Base-by-base conservation (phyloP, 2,113 vertebrate genomes). In the Monopterus albus region DNA sequence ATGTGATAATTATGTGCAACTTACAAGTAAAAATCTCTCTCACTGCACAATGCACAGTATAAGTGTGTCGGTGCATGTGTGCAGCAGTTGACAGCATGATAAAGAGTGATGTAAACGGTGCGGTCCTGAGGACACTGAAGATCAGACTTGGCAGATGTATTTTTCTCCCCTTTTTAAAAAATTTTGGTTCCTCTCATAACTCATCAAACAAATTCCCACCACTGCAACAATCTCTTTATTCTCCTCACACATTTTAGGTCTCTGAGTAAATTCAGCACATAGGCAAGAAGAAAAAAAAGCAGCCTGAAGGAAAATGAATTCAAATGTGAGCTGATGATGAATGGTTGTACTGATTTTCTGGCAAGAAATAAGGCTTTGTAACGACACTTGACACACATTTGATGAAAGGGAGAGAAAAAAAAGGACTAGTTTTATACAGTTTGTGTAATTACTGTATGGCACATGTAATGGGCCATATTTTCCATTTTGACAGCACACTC, bases 311-410 rank as follows among this genome's bases (percentile, higher is more conserved):
- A 88, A 90, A 87, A 86, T 78, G 63, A 82, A 89, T 92, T 91
- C 89, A 78, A 91, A 92, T 91, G 87, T 79, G 83, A 89, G 59
- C 43, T 82, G 86, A 91, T 90, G 92, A 92, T 91, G 88, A 94
- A 93, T 89, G 83, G 84, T 31, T 83, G 71, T 79, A 78, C 74
- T 89, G 85, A 91, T 89, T 91, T 84, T 70, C 73, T 89, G 83
- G 80, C 89, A 86, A 84, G 82, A 89, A 87, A 79, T 89, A 91
- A 86, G 84, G 89, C 86, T 88, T 91, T 86, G 77, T 87, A 87
- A 82, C 52, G 90, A 90, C 89, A 90, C 79, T 89, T 92, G 92
- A 91, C 90, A 92, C 75, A 68, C 60, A 86, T 75, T 83, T 87
- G 91, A 94, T 93, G 83, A 91, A 91, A 88, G 84, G 68, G 43